phyloP scores from a whole-genome alignment of 2,113 vertebrate species.

The Pseudonaja textilis region DNA sequence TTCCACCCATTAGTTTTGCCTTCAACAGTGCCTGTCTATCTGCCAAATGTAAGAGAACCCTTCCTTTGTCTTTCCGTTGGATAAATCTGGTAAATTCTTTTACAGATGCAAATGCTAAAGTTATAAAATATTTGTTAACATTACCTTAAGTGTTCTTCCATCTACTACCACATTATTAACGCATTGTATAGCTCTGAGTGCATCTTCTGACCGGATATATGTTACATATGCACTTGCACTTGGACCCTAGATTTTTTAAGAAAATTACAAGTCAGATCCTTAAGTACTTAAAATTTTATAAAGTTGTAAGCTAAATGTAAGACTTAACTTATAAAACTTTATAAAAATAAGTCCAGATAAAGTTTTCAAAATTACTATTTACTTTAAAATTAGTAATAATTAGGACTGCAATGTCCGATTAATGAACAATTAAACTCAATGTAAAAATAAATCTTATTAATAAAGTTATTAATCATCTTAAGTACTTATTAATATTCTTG shows the following conservation, averaged over 20 bases:
- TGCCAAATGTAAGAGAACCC: neutral
- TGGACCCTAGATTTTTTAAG: slow-evolving; percentile 81
- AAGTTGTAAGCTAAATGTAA: neutral
- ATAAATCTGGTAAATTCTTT: neutral
- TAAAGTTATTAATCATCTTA: neutral
- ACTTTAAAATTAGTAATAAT: neutral
- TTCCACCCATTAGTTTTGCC: neutral
- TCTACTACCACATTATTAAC: slow-evolving; percentile 99
- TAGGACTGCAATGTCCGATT: neutral
- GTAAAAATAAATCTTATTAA: neutral
- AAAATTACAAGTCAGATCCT: neutral
- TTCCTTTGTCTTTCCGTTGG: neutral
- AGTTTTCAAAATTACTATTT: neutral
- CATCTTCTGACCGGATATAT: slow-evolving; percentile 97
- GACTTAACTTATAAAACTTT: neutral
- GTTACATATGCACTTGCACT: slow-evolving; percentile 99
- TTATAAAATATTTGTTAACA: slow-evolving; percentile 10
- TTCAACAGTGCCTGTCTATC: neutral
- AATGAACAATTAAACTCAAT: neutral
- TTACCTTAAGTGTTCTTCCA: slow-evolving; percentile 97
- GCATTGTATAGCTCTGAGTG: slow-evolving; percentile 97
- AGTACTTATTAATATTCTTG: too few species aligned
- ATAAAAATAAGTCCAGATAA: neutral
- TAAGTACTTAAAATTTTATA: neutral
- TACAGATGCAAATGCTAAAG: neutral